Evolutionary conservation across 2,888 invertebrate genomes (phyloP).

Genomic region (Dryococelus australis): DNA sequence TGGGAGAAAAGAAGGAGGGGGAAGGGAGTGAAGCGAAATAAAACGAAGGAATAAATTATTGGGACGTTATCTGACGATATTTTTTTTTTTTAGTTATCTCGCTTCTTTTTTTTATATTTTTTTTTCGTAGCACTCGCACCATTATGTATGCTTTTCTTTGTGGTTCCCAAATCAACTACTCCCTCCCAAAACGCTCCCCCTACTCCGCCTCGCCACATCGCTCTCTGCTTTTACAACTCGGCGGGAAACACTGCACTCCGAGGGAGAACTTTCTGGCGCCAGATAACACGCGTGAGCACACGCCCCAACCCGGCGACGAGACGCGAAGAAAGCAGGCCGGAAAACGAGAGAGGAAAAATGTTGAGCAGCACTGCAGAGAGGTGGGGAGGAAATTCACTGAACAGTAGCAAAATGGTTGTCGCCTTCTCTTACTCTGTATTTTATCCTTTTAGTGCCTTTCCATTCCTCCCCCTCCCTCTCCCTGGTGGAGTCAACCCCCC

Average conservation of each 20-base stretch:
- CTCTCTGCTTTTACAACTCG: neutral
- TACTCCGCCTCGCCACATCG: too few species aligned
- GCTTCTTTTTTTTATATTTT: neutral
- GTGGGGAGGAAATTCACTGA: constrained; percentile 35
- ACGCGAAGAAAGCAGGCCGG: too few species aligned
- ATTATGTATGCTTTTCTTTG: constrained; percentile 16
- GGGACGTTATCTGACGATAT: constrained; percentile 12
- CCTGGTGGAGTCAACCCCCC: neutral
- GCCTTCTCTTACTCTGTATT: constrained; percentile 33
- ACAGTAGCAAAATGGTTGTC: constrained; percentile 38
- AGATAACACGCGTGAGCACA: too few species aligned
- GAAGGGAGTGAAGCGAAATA: neutral
- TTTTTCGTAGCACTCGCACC: neutral
- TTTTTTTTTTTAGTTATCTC: neutral
- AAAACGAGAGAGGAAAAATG: too few species aligned
- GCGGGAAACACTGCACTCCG: neutral
- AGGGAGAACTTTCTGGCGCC: neutral
- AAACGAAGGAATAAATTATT: constrained; percentile 10
- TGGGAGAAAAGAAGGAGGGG: neutral
- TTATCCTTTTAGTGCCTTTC: constrained; percentile 12
- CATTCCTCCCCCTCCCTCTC: constrained; percentile 16
- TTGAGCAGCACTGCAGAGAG: neutral
- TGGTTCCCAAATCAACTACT: constrained; percentile 1
- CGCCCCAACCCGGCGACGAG: too few species aligned
- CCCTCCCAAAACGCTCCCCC: neutral